Evolutionary conservation across 2,113 vertebrate genomes (phyloP), one percentile per base, ranked within the genome.

Genomic region (Paramisgurnus dabryanus): DNA sequence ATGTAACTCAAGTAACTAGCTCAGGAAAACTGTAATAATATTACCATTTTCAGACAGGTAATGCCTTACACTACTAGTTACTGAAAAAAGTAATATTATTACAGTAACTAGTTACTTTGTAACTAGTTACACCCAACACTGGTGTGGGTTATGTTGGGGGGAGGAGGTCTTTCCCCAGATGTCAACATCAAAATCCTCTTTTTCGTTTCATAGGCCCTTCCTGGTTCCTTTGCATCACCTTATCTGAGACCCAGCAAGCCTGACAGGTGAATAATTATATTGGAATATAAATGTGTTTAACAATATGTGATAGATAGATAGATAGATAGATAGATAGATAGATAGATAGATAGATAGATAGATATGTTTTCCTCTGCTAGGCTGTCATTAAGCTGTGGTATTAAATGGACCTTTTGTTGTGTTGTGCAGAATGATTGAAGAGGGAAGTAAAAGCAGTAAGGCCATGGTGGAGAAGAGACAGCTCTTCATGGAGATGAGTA

Each of bases 401-500:
- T 55, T 72, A 55, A 79, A 58, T 39, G 12, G 22, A 12, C 41
- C 40, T 76, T 87, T 77, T 89, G 84, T 34, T 34, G 1, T 84
- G 87, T 61, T 84, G 76, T 86, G 34, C 88, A 99, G 97, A 66
- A 99, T 99, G 98, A 99, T 99, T 91, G 98, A 99, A 90, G 98
- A 99, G 90, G 95, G 97, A 86, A 95, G 96, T 71, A 97, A 97
- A 89, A 95, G 94, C 92, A 89, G 91, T 74, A 97, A 97, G 92
- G 95, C 95, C 78, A 95, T 95, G 95, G 96, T 97, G 49, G 98
- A 99, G 93, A 98, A 99, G 94, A 95, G 98, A 58, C 98, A 99
- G 93, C 96, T 99, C 89, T 99, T 99, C 93, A 96, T 99, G 96
- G 98, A 99, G 80, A 98, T 99, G 97, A 97, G 98, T 99, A 91